Evolutionary conservation across 2,797 vertebrate genomes (phyloP), one percentile per base, ranked within the genome.

Genomic region (Aselliscus stoliczkanus): DNA sequence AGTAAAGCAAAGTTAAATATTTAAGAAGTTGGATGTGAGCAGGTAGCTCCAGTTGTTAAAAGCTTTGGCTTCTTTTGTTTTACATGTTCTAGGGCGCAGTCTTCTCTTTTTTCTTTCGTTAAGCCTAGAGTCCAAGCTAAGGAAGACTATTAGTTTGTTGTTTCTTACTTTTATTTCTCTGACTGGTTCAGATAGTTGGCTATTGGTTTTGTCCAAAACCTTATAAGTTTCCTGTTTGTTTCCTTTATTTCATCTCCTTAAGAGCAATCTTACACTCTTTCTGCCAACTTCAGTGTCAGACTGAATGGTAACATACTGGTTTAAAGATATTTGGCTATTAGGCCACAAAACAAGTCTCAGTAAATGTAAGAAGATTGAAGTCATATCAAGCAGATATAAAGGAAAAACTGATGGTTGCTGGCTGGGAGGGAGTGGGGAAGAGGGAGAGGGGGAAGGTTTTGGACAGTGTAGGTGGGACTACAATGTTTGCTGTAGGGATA

Each of bases 91-190:
- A 8, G 37, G 54, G 15, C 2, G 10, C 20, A 27, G 7, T 72
- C 18, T 64, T 39, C 60, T 93, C 34, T 72, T 88, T 81, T 11
- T 54, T 54, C 52, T 21, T 54, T 54, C 20, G 52, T 60, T 47
- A 86, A 42, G 54, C 4, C 10, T 84, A 9, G 23, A 58, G 50
- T 69, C 37, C 15, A 72, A 64, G 18, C 18, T 65, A 58, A 15
- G 42, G 56, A 50, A 91, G 20, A 67, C 34, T 58, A 31, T 73
- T 95, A 50, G 62, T 4, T 82, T 92, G 12, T 54, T 82, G 5
- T 85, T 86, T 89, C 21, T 85, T 82, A 31, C 83, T 75, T 79
- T 88, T 80, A 56, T 69, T 87, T 96, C 52, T 84, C 87, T 91
- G 42, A 47, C 20, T 81, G 12, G 31, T 89, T 94, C 27, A 62